Percentiles rank a stretch among this genome's conserved stretches.
Evolutionary conservation across 2,113 vertebrate genomes (phyloP).

Genomic region (Todiramphus saurophagus): DNA sequence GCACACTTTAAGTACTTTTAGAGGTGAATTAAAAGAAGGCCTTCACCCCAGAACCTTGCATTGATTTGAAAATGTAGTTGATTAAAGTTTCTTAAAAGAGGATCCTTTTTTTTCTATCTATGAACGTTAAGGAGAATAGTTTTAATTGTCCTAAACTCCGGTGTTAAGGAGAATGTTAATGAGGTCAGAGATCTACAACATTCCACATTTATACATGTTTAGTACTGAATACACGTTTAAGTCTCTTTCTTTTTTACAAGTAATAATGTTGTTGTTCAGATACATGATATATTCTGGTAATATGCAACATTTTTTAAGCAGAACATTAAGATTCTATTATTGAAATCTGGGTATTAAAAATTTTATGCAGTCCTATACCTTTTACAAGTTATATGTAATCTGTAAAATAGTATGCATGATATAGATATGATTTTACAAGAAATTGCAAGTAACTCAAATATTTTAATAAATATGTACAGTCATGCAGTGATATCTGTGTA

Average conservation of each 20-base stretch:
- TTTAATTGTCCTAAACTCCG: neutral
- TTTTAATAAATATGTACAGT: neutral
- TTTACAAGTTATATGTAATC: neutral
- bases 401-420: neutral
- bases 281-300: conserved; percentile 2
- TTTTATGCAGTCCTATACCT: neutral
- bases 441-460: neutral
- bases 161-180: conserved; percentile 51
- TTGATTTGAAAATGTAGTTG: conserved; percentile 60
- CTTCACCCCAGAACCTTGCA: conserved; percentile 36
- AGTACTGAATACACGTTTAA: conserved; percentile 28
- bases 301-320: neutral
- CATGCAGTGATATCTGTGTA: neutral
- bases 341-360: neutral
- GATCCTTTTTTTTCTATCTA: neutral
- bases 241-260: neutral
- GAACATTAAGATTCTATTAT: conserved; percentile 17
- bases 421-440: neutral
- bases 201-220: conserved; percentile 25
- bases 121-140: too few relatives aligned
- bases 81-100: conserved; percentile 18
- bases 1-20: conserved; percentile 9
- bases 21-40: conserved; percentile 32
- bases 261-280: conserved; percentile 33
- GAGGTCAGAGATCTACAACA: conserved; percentile 33